Evolutionary conservation across 2,888 invertebrate species (phyloP).

Genomic region (Chrysina gloriosa): DNA sequence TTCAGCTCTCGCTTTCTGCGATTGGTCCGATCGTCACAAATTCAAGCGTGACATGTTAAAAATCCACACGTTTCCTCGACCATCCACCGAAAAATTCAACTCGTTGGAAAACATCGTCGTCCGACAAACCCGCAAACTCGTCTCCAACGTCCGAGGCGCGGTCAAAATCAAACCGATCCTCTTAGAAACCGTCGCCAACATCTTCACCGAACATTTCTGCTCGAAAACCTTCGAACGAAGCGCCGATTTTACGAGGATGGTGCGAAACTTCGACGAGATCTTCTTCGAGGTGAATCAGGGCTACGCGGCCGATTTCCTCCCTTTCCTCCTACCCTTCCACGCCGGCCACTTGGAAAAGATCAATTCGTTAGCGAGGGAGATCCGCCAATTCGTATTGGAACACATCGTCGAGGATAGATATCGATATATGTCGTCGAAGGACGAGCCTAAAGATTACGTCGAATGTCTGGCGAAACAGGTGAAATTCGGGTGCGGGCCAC

Average conservation of each 20-base stretch:
- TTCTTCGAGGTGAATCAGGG: constrained; percentile 78
- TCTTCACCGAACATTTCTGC: constrained; percentile 73
- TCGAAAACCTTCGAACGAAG: constrained; percentile 66
- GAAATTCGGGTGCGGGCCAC: constrained; percentile 60
- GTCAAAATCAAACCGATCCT: constrained; percentile 65
- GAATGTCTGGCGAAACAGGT: constrained; percentile 70
- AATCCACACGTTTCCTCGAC: constrained; percentile 70
- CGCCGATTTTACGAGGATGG: constrained; percentile 66
- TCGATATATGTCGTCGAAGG: constrained; percentile 53
- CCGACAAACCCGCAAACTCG: constrained; percentile 61
- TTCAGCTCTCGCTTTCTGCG: constrained; percentile 76
- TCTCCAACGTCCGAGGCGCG: constrained; percentile 54
- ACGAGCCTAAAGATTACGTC: constrained; percentile 68
- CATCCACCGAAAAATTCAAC: constrained; percentile 68
- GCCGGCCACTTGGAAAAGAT: constrained; percentile 66
- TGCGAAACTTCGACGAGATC: constrained; percentile 71
- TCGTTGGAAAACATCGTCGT: constrained; percentile 67
- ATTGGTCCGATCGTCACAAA: constrained; percentile 75
- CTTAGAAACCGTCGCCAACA: constrained; percentile 69
- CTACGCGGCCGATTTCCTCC: constrained; percentile 75
- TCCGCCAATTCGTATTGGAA: constrained; percentile 68
- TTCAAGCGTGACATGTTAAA: constrained; percentile 70
- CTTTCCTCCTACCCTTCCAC: constrained; percentile 71
- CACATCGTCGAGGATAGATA: constrained; percentile 67
- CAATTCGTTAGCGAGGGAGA: constrained; percentile 66